phyloP scores from a whole-genome alignment of 1,140 invertebrate species.

The Trichonephila clavipes region DNA sequence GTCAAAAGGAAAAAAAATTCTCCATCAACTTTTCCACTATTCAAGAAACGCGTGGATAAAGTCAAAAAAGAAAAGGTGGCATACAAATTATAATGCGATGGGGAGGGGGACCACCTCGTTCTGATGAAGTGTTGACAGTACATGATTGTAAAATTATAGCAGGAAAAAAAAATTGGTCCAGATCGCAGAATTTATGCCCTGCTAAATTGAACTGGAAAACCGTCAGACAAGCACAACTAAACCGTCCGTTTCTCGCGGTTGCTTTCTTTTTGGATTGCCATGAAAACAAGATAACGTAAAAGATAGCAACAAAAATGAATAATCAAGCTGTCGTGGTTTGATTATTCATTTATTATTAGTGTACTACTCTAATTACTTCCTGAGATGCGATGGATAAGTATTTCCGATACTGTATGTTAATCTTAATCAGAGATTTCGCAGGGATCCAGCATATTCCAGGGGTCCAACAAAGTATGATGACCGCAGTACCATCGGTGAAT shows the following conservation, averaged over 20 bases:
- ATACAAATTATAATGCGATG: not conserved
- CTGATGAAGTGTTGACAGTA: not conserved
- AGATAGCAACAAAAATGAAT: too few relatives aligned
- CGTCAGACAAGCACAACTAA: not conserved
- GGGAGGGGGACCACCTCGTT: not conserved
- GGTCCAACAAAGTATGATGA: too few relatives aligned
- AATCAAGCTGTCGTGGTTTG: too few relatives aligned
- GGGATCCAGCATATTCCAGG: too few relatives aligned
- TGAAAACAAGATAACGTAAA: too few relatives aligned
- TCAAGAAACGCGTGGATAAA: not conserved
- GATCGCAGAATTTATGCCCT: not conserved
- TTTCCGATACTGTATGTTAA: too few relatives aligned
- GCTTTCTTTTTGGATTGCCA: not conserved
- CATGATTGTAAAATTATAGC: not conserved
- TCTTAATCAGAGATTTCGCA: too few relatives aligned
- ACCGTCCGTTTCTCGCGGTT: not conserved
- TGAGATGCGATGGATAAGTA: too few relatives aligned
- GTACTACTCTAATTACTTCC: too few relatives aligned
- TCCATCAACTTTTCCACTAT: not conserved
- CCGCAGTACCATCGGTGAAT: too few relatives aligned
- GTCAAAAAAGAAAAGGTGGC: not conserved
- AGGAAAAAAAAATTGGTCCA: not conserved
- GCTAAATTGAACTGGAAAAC: constrained; percentile 11
- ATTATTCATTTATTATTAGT: too few relatives aligned
- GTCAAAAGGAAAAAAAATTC: not conserved